Conservation (phyloP, 2,888 invertebrate species). For the Drosophila kanekoi region DNA sequence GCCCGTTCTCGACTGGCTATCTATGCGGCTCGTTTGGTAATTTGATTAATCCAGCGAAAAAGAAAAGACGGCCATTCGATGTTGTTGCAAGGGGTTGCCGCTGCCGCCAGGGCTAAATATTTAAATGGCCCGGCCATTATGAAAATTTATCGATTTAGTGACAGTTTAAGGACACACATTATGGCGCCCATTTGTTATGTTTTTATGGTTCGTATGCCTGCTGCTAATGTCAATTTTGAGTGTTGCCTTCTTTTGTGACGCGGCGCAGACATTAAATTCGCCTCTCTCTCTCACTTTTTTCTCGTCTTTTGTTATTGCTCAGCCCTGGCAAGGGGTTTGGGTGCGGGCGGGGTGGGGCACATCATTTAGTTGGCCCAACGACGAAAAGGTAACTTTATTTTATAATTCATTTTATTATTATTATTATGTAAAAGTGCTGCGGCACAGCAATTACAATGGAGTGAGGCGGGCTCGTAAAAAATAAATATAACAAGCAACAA, state of each 20-base stretch:
- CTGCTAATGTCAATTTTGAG: slow-evolving; percentile 79
- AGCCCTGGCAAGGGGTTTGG: background rate
- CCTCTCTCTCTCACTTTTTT: background rate
- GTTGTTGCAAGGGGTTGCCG: slow-evolving; percentile 53
- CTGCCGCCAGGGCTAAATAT: slow-evolving; percentile 59
- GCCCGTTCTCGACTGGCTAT: slow-evolving; percentile 44
- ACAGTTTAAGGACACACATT: slow-evolving; percentile 83
- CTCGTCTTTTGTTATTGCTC: background rate
- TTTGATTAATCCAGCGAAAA: slow-evolving; percentile 74
- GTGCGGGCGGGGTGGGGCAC: slow-evolving; percentile 2
- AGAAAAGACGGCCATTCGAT: slow-evolving; percentile 37
- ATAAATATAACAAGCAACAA: slow-evolving; percentile 38
- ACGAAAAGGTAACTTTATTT: slow-evolving; percentile 79
- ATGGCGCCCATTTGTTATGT: slow-evolving; percentile 81
- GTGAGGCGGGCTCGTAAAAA: slow-evolving; percentile 53
- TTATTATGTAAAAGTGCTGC: slow-evolving; percentile 76
- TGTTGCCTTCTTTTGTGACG: slow-evolving; percentile 68
- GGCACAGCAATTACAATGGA: slow-evolving; percentile 64
- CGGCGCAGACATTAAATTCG: slow-evolving; percentile 69
- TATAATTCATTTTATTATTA: slow-evolving; percentile 80
- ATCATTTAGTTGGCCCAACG: slow-evolving; percentile 65
- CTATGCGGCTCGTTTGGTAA: slow-evolving; percentile 71
- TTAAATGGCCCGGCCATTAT: slow-evolving; percentile 81
- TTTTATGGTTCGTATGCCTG: slow-evolving; percentile 77
- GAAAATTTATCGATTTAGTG: slow-evolving; percentile 83